Conservation (phyloP, 2,888 invertebrate genomes). For the Craniophora ligustri region DNA sequence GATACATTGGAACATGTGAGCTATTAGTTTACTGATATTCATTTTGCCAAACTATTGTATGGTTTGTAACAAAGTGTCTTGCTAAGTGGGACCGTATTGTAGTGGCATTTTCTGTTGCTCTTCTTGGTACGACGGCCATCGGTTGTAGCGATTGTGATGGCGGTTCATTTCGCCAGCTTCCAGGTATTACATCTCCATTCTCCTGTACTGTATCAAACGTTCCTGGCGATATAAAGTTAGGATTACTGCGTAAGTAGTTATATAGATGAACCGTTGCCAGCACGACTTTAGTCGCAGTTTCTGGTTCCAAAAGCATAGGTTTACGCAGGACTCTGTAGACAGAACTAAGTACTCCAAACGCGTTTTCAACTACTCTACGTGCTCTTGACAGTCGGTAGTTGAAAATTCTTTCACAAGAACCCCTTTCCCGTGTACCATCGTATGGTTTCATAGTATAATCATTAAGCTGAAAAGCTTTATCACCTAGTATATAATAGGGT, state of each 20-base stretch:
- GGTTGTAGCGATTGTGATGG: conserved; percentile 21
- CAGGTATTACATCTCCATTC: too few relatives aligned
- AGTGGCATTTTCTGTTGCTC: conserved; percentile 32
- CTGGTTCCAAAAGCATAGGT: conserved; percentile 26
- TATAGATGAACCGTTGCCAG: conserved; percentile 21
- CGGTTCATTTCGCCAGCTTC: too few relatives aligned
- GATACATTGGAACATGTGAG: conserved; percentile 37
- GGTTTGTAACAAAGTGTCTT: conserved; percentile 43
- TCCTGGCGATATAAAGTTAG: too few relatives aligned
- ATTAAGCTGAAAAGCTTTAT: conserved; percentile 2
- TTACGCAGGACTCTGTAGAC: conserved; percentile 29
- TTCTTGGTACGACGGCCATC: conserved; percentile 32
- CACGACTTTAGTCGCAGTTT: conserved; percentile 16
- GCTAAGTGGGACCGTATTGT: conserved; percentile 47
- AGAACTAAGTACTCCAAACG: conserved; percentile 35
- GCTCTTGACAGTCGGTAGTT: conserved; percentile 30
- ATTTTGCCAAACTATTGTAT: conserved; percentile 43
- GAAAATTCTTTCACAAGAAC: conserved; percentile 10
- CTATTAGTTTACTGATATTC: conserved; percentile 21
- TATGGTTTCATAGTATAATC: conserved; percentile 15
- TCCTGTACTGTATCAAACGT: too few relatives aligned
- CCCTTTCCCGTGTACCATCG: conserved; percentile 3
- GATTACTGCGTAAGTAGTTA: conserved; percentile 10
- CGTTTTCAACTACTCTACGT: conserved; percentile 33
- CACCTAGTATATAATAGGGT: background rate